A percentile compares a stretch with the other conserved stretches of the same genome.
Evolutionary conservation across 2,113 vertebrate genomes (phyloP).

Genomic region (Benthochromis sp.): DNA sequence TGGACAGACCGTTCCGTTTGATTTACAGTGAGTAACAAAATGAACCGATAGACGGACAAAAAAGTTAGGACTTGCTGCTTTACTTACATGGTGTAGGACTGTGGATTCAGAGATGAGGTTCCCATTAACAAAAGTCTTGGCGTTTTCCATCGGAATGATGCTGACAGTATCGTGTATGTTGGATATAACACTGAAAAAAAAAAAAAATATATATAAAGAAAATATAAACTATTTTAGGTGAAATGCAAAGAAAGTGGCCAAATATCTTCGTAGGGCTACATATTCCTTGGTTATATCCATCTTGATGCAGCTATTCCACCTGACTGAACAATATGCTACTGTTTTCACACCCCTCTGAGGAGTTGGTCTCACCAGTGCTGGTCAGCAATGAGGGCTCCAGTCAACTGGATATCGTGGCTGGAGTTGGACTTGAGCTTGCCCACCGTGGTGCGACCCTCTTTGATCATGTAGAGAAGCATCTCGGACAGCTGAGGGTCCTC

Average conservation of each 20-base stretch:
- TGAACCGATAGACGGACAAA: rapidly evolving
- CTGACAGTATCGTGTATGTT: slow-evolving; percentile 74
- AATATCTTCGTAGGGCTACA: not conserved
- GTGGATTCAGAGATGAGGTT: slow-evolving; percentile 74
- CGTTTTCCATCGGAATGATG: slow-evolving; percentile 77
- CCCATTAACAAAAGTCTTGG: slow-evolving; percentile 90
- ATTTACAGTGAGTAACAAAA: rapidly evolving
- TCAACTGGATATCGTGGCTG: slow-evolving; percentile 84
- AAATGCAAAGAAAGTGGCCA: not conserved
- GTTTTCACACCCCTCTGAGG: not conserved
- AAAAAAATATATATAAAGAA: rapidly evolving
- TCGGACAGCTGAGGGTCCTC: slow-evolving; percentile 97
- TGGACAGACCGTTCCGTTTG: not conserved
- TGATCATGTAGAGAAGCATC: slow-evolving; percentile 93
- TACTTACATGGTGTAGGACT: slow-evolving; percentile 85
- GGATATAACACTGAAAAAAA: slow-evolving; percentile 77
- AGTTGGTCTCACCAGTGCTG: slow-evolving; percentile 81
- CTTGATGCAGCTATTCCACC: not conserved
- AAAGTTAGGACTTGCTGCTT: not conserved
- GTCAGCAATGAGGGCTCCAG: slow-evolving; percentile 87
- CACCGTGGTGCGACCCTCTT: slow-evolving; percentile 87
- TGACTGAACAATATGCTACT: not conserved
- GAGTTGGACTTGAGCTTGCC: slow-evolving; percentile 77
- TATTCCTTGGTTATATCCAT: not conserved
- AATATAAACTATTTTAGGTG: not conserved